Evolutionary conservation across 2,113 vertebrate genomes (phyloP).

Genomic region (Eupsittula cactorum): DNA sequence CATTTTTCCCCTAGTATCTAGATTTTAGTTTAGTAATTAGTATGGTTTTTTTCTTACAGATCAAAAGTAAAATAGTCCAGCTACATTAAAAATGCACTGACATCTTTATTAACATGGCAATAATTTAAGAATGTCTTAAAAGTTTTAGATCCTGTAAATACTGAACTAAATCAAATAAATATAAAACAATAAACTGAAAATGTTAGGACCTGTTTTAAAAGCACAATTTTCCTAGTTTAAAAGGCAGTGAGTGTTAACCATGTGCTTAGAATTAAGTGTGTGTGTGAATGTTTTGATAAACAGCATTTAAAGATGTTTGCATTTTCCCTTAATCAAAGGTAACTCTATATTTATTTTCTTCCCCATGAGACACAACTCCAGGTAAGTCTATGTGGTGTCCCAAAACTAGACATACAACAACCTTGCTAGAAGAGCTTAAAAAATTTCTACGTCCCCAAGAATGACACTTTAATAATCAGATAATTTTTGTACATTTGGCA

Average conservation of each 20-base stretch:
- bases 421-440: not conserved
- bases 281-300: not conserved
- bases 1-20: not conserved
- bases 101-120: not conserved
- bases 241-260: not conserved
- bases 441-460: not conserved
- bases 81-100: not conserved
- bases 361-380: not conserved
- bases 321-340: slow-evolving; percentile 12
- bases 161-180: slow-evolving; percentile 14
- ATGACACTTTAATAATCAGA: not conserved
- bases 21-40: not conserved
- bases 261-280: not conserved
- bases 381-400: not conserved
- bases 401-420: not conserved
- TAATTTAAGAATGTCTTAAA: not conserved
- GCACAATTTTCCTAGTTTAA: not conserved
- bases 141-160: not conserved
- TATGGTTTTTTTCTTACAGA: not conserved
- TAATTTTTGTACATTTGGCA: not conserved
- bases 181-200: slow-evolving; percentile 10
- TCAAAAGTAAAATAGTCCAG: slow-evolving; percentile 10
- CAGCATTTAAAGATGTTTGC: slow-evolving; percentile 29
- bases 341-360: slow-evolving; percentile 31
- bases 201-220: not conserved